Conservation (phyloP, 2,888 invertebrate species). For the Zele albiditarsus region DNA sequence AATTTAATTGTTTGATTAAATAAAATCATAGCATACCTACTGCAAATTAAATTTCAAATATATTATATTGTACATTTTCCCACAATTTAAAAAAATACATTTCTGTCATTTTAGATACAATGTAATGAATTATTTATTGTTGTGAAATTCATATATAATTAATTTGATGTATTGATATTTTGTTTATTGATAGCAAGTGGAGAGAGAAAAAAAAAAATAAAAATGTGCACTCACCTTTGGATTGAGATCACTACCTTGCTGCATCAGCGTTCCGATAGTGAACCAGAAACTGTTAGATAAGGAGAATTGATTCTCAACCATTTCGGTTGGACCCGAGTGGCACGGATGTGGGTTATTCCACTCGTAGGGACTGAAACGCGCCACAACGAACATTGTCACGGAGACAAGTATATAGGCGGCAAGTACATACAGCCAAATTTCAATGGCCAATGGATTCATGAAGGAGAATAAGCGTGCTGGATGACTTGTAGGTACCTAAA, state of each 20-base stretch:
- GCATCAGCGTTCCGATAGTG: constrained; percentile 91
- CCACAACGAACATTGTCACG: constrained; percentile 85
- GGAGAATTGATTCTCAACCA: constrained; percentile 86
- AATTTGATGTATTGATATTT: not conserved
- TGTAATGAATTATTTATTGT: too few relatives aligned
- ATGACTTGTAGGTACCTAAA: constrained; percentile 81
- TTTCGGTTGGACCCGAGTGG: constrained; percentile 74
- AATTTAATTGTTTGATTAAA: too few relatives aligned
- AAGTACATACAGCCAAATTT: constrained; percentile 90
- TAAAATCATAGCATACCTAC: too few relatives aligned
- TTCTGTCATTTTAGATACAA: too few relatives aligned
- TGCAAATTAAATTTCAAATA: too few relatives aligned
- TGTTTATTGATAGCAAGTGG: not conserved
- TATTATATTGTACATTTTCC: too few relatives aligned
- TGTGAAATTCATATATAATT: not conserved
- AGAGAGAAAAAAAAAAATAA: constrained; percentile 29
- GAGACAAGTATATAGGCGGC: constrained; percentile 87
- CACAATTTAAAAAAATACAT: too few relatives aligned
- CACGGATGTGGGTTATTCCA: constrained; percentile 77
- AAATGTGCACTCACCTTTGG: constrained; percentile 77
- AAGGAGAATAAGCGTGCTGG: constrained; percentile 86
- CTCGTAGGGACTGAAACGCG: constrained; percentile 88
- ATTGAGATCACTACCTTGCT: constrained; percentile 86
- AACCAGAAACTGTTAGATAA: constrained; percentile 91
- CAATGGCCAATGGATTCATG: constrained; percentile 88